phyloP scores from a whole-genome alignment of 30 jellyfish, hydroid and myxozoan species.

The Aurelia aurita region DNA sequence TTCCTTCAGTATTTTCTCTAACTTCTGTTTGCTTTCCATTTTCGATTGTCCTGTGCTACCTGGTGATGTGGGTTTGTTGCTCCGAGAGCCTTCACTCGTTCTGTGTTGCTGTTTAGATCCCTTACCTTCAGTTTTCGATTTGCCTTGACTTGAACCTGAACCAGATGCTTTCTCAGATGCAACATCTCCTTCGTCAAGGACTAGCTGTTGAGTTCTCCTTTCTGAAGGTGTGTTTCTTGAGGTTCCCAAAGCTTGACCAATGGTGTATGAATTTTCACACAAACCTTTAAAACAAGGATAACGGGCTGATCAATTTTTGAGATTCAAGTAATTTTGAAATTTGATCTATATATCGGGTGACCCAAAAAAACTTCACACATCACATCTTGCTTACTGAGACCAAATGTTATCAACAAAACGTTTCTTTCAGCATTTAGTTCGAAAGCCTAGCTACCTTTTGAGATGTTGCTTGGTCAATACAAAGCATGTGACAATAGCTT shows the following conservation, averaged over 20 bases:
- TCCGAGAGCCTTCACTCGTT: constrained; percentile 41
- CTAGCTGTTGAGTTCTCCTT: background rate
- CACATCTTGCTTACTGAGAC: too few species aligned
- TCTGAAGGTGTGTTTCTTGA: constrained; percentile 10
- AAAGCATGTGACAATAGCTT: too few species aligned
- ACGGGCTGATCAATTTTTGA: background rate
- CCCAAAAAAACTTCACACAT: too few species aligned
- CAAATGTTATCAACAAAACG: too few species aligned
- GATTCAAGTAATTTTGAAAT: too few species aligned
- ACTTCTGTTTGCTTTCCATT: constrained; percentile 29
- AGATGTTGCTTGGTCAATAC: too few species aligned
- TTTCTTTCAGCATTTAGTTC: too few species aligned
- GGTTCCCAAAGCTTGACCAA: constrained; percentile 32
- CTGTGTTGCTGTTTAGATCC: constrained; percentile 28
- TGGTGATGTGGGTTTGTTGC: constrained; percentile 50
- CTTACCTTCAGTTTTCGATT: constrained; percentile 34
- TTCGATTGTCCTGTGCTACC: constrained; percentile 17
- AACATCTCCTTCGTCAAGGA: constrained; percentile 26
- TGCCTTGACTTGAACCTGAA: constrained; percentile 10
- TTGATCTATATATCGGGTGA: too few species aligned
- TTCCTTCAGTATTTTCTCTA: constrained; percentile 15
- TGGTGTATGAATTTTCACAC: constrained; percentile 26
- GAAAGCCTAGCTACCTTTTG: too few species aligned
- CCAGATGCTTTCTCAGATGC: constrained; percentile 24
- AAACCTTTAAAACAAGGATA: background rate